Evolutionary conservation across 2,797 vertebrate species (phyloP).

Genomic region (Pangasius sanitwongsei): DNA sequence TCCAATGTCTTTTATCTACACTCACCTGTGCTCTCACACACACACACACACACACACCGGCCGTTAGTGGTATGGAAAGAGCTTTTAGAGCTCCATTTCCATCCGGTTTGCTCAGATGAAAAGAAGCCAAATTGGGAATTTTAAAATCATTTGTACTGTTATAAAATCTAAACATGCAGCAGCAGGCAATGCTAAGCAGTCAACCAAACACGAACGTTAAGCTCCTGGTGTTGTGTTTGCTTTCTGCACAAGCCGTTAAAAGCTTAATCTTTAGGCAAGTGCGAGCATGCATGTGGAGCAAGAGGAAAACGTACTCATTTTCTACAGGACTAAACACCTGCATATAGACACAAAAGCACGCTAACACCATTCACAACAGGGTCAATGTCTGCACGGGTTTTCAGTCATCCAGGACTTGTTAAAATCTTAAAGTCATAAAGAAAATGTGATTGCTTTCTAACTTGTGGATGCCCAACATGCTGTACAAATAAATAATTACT

Average conservation of each 20-base stretch:
- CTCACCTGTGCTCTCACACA: neutral
- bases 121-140: neutral
- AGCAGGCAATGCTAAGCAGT: neutral
- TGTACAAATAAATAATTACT: neutral
- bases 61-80: neutral
- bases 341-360: constrained; percentile 19
- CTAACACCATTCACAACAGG: neutral
- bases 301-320: constrained; percentile 33
- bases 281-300: constrained; percentile 25
- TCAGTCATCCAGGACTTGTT: neutral
- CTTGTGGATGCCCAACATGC: neutral
- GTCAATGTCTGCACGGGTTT: neutral
- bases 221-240: neutral
- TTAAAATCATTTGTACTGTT: neutral
- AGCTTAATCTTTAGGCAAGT: constrained; percentile 25
- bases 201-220: too few species aligned
- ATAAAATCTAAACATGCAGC: neutral
- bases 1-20: neutral
- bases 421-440: neutral
- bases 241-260: neutral
- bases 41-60: neutral
- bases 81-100: neutral
- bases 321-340: constrained; percentile 29
- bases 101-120: neutral
- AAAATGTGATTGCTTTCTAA: neutral